Evolutionary conservation across 2,888 invertebrate genomes (phyloP).

Genomic region (Drosophila parthenogenetica): DNA sequence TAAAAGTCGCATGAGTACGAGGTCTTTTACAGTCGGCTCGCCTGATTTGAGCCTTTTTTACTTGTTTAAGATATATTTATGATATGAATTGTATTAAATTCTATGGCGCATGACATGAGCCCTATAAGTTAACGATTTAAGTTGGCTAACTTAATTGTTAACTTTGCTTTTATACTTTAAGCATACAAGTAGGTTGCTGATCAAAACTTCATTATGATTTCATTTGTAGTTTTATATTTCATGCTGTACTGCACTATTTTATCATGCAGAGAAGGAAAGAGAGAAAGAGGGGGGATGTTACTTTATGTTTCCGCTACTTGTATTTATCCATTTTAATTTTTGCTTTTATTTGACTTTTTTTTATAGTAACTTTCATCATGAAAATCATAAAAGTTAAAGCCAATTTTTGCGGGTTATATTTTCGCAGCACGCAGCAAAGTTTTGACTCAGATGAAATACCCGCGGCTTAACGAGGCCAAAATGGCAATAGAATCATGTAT

Average conservation of each 20-base stretch:
- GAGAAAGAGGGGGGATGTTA: neutral
- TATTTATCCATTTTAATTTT: neutral
- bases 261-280: conserved; percentile 26
- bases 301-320: neutral
- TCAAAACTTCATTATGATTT: conserved; percentile 65
- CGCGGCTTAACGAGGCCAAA: conserved; percentile 55
- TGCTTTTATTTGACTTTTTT: neutral
- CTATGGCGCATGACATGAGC: too few species aligned
- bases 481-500: conserved; percentile 21
- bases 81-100: too few species aligned
- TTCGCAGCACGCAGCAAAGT: conserved; percentile 61
- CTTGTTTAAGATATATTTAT: too few species aligned
- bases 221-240: conserved; percentile 55
- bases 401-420: conserved; percentile 56
- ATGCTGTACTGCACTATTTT: conserved; percentile 61
- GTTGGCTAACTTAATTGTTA: too few species aligned
- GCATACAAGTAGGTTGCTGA: conserved; percentile 9
- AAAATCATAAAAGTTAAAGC: conserved; percentile 67
- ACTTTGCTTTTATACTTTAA: too few species aligned
- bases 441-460: conserved; percentile 52
- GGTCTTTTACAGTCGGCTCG: too few species aligned
- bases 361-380: conserved; percentile 51
- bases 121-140: too few species aligned
- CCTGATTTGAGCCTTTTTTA: too few species aligned
- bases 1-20: too few species aligned